Conservation (phyloP, 1,140 invertebrate species). For the Glossosoma conforme region DNA sequence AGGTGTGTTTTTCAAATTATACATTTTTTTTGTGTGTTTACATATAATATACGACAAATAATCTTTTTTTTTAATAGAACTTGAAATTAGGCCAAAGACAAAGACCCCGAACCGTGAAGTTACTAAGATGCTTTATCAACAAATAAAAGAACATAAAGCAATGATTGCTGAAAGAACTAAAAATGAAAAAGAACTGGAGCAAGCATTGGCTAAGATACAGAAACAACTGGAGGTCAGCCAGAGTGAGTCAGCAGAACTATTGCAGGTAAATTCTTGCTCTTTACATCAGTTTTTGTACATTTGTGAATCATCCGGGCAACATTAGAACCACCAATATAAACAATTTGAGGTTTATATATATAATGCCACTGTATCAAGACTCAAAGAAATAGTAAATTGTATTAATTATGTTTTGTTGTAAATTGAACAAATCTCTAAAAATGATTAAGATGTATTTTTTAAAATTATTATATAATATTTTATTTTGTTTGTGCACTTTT, state of each 20-base stretch:
- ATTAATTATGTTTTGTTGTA: too few species aligned
- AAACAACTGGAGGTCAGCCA: slow-evolving; percentile 29
- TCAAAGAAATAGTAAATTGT: too few species aligned
- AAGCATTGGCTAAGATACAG: slow-evolving; percentile 28
- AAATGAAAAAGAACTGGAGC: slow-evolving; percentile 28
- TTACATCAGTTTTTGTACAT: too few species aligned
- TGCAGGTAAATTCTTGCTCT: slow-evolving; percentile 21
- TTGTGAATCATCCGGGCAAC: too few species aligned
- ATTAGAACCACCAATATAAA: too few species aligned
- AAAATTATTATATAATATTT: too few species aligned
- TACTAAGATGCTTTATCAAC: slow-evolving; percentile 27
- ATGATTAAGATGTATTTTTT: slow-evolving; percentile 3
- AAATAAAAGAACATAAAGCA: slow-evolving; percentile 29
- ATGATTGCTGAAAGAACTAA: slow-evolving; percentile 28
- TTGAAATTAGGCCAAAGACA: slow-evolving; percentile 12
- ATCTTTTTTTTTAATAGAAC: too few species aligned
- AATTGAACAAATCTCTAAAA: too few species aligned
- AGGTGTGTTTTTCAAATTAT: neutral
- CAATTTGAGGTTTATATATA: too few species aligned
- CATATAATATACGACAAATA: neutral
- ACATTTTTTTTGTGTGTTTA: neutral
- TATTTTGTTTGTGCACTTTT: too few species aligned
- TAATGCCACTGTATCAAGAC: too few species aligned
- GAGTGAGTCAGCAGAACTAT: slow-evolving; percentile 22
- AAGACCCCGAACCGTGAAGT: slow-evolving; percentile 26